A percentile compares a stretch with the other conserved stretches of the same genome.
Evolutionary conservation across 2,888 invertebrate genomes (phyloP).

Genomic region (Molanna angustata): DNA sequence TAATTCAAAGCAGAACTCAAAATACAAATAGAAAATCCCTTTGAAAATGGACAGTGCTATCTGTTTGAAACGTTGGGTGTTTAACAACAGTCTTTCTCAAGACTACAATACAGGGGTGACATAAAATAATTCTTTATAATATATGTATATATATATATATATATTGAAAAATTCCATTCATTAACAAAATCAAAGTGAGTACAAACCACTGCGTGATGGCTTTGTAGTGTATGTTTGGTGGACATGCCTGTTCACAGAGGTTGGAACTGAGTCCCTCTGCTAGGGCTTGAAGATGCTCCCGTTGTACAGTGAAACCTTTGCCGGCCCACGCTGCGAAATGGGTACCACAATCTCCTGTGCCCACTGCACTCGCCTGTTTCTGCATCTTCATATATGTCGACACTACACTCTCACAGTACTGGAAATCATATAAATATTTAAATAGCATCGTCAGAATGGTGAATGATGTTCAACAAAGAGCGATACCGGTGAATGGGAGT

Average conservation of each 20-base stretch:
- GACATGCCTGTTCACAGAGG: constrained; percentile 14
- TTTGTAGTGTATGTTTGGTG: constrained; percentile 15
- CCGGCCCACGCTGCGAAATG: constrained; percentile 43
- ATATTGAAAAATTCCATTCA: too few relatives aligned
- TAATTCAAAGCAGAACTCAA: too few relatives aligned
- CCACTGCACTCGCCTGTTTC: constrained; percentile 48
- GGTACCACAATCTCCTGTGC: constrained; percentile 37
- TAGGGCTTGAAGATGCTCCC: constrained; percentile 47
- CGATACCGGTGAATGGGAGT: too few relatives aligned
- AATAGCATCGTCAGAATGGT: neutral
- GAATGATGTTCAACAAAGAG: too few relatives aligned
- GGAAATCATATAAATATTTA: constrained; percentile 32
- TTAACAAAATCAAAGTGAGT: too few relatives aligned
- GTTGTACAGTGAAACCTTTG: constrained; percentile 47
- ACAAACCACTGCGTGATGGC: constrained; percentile 22
- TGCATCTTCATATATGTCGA: constrained; percentile 71
- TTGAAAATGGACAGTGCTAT: too few relatives aligned
- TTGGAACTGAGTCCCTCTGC: constrained; percentile 42
- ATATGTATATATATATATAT: too few relatives aligned
- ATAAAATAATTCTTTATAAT: too few relatives aligned
- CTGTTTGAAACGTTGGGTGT: too few relatives aligned
- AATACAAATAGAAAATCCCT: too few relatives aligned
- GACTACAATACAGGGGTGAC: too few relatives aligned
- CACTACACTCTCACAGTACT: constrained; percentile 74
- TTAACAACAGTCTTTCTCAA: too few relatives aligned